These are phyloP conservation scores for Trichacis sp. DNA, from an alignment of 2,888 invertebrate species.

Conservation along the genomic window DNA sequence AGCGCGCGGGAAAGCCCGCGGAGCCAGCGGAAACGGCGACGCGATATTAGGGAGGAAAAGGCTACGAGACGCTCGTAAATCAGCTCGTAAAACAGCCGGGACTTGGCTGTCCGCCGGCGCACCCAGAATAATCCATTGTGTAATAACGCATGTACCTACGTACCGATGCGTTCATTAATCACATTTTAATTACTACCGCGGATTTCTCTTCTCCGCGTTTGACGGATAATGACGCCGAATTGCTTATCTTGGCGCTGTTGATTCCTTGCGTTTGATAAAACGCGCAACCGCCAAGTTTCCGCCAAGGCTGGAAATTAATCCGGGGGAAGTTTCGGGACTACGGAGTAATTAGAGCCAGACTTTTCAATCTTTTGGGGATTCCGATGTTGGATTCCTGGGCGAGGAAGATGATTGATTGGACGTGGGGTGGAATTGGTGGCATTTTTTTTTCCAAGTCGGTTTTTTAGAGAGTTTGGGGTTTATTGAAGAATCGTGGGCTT, in stretches of 20 bases:
- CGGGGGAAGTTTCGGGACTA: too few relatives aligned
- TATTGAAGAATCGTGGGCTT: too few relatives aligned
- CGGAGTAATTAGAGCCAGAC: too few relatives aligned
- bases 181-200: constrained; percentile 29
- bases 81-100: constrained; percentile 34
- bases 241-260: neutral
- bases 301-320: too few relatives aligned
- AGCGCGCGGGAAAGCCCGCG: too few relatives aligned
- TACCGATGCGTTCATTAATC: constrained; percentile 33
- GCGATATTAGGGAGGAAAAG: constrained; percentile 34
- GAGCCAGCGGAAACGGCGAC: constrained; percentile 30
- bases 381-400: too few relatives aligned
- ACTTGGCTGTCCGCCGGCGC: constrained; percentile 24
- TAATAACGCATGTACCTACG: constrained; percentile 23
- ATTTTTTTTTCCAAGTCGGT: too few relatives aligned
- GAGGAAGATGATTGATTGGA: too few relatives aligned
- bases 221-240: neutral
- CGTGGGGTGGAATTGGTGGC: too few relatives aligned
- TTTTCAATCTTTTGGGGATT: too few relatives aligned
- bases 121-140: constrained; percentile 25
- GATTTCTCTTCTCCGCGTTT: constrained; percentile 16
- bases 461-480: too few relatives aligned
- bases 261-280: neutral
- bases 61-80: constrained; percentile 36
- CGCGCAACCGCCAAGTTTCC: too few relatives aligned